These are phyloP conservation scores for Brachyrhaphis roseni DNA, from an alignment of 2,797 vertebrate genomes.

Conservation along the genomic window DNA sequence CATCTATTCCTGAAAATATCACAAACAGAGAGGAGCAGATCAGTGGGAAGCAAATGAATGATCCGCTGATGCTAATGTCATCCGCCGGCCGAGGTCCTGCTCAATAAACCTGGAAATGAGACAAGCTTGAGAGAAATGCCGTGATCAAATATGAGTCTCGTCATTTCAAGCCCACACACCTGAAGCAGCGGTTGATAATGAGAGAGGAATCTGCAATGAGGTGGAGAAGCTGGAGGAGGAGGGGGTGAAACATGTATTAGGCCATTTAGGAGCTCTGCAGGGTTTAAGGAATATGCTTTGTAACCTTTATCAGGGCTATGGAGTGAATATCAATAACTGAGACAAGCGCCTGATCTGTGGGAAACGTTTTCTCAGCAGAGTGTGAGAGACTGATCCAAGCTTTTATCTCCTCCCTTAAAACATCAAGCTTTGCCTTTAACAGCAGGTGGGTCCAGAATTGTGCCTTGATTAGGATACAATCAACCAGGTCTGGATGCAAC, in stretches of 20 bases:
- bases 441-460: slow-evolving; percentile 31
- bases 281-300: slow-evolving; percentile 56
- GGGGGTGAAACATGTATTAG: slow-evolving; percentile 9
- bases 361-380: slow-evolving; percentile 61
- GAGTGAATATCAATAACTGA: slow-evolving; percentile 66
- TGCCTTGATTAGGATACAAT: slow-evolving; percentile 42
- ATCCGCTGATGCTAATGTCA: slow-evolving; percentile 69
- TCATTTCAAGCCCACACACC: slow-evolving; percentile 69
- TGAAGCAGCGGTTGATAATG: slow-evolving; percentile 67
- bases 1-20: slow-evolving; percentile 59
- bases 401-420: slow-evolving; percentile 50
- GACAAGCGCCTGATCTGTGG: slow-evolving; percentile 49
- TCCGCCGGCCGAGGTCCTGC: slow-evolving; percentile 66
- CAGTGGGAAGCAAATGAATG: slow-evolving; percentile 60
- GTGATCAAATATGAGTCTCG: slow-evolving; percentile 65
- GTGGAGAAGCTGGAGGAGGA: slow-evolving; percentile 9
- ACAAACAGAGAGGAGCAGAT: slow-evolving; percentile 38
- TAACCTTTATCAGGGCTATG: slow-evolving; percentile 41
- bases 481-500: slow-evolving; percentile 32
- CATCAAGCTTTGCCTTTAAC: slow-evolving; percentile 33
- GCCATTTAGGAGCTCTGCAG: slow-evolving; percentile 31
- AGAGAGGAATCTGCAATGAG: slow-evolving; percentile 57
- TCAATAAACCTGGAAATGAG: slow-evolving; percentile 75
- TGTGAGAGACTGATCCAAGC: slow-evolving; percentile 26
- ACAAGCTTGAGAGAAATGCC: slow-evolving; percentile 58